Conservation (phyloP, 92 coral and sea anemone genomes). For the Paramuricea clavata region DNA sequence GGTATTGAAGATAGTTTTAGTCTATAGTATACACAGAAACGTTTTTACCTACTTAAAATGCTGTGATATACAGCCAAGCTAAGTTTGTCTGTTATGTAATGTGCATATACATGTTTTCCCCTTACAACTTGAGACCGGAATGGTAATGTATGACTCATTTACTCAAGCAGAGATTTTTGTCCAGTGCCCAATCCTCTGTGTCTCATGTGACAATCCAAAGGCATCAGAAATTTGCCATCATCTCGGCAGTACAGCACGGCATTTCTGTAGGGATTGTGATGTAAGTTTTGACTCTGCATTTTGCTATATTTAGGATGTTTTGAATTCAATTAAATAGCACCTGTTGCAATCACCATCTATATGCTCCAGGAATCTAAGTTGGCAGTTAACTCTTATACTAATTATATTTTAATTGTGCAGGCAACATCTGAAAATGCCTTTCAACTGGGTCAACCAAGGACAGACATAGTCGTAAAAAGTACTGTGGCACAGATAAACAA, state of each 20-base stretch:
- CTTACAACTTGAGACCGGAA: slow-evolving; percentile 10
- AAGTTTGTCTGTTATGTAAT: no score
- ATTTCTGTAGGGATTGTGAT: slow-evolving; percentile 25
- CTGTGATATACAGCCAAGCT: no score
- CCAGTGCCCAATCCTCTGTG: slow-evolving; percentile 5
- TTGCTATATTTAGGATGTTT: neutral
- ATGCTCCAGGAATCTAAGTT: neutral
- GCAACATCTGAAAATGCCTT: neutral
- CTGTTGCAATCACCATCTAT: no score
- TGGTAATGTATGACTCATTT: slow-evolving; percentile 15
- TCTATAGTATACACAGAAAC: no score
- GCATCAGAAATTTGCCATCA: slow-evolving; percentile 5
- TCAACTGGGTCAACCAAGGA: neutral
- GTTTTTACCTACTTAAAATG: no score
- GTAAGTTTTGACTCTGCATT: neutral
- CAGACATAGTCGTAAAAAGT: neutral
- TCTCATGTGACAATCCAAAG: neutral
- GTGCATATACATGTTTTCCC: neutral
- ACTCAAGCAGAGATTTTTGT: neutral
- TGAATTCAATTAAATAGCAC: no score
- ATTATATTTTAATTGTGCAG: slow-evolving; percentile 7
- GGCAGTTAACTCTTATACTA: neutral
- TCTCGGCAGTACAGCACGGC: neutral
- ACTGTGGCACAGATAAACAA: neutral
- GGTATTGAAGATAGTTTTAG: no score